These are phyloP conservation scores for Halcyon malimbica DNA, from an alignment of 2,113 vertebrate species.

Conservation along the genomic window DNA sequence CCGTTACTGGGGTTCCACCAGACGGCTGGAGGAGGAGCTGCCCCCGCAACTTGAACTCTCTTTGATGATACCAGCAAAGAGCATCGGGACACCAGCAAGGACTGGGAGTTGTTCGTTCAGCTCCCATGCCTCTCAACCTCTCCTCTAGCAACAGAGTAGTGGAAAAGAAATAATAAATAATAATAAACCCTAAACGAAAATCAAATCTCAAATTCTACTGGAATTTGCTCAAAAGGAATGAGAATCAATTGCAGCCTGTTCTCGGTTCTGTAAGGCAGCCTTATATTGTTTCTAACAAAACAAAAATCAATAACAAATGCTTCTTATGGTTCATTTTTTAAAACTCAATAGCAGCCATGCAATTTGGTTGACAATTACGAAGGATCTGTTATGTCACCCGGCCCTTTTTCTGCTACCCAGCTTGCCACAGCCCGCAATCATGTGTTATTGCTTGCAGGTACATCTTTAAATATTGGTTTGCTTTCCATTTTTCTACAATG, in stretches of 20 bases:
- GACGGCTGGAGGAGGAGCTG: not conserved
- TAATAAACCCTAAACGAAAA: slow-evolving; percentile 65
- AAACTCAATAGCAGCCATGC: slow-evolving; percentile 82
- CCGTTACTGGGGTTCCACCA: not conserved
- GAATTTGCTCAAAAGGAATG: slow-evolving; percentile 74
- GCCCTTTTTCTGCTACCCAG: slow-evolving; percentile 56
- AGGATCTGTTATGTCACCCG: slow-evolving; percentile 79
- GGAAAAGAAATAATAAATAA: not conserved
- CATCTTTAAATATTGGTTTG: slow-evolving; percentile 72
- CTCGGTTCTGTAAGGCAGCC: slow-evolving; percentile 76
- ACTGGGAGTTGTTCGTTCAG: not conserved
- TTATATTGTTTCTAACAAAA: slow-evolving; percentile 79
- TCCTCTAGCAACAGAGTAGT: not conserved
- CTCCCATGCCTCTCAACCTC: not conserved
- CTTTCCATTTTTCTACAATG: slow-evolving; percentile 62
- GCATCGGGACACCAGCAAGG: not conserved
- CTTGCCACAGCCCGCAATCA: slow-evolving; percentile 70
- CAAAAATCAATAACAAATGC: slow-evolving; percentile 87
- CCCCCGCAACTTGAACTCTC: not conserved
- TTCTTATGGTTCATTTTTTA: slow-evolving; percentile 81
- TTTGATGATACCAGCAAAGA: not conserved
- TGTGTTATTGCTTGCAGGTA: slow-evolving; percentile 72
- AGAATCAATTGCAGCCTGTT: slow-evolving; percentile 82
- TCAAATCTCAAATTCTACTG: slow-evolving; percentile 48
- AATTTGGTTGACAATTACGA: slow-evolving; percentile 92